These are phyloP conservation scores for Andricus curvator DNA, from an alignment of 2,888 invertebrate genomes.

Conservation along the genomic window DNA sequence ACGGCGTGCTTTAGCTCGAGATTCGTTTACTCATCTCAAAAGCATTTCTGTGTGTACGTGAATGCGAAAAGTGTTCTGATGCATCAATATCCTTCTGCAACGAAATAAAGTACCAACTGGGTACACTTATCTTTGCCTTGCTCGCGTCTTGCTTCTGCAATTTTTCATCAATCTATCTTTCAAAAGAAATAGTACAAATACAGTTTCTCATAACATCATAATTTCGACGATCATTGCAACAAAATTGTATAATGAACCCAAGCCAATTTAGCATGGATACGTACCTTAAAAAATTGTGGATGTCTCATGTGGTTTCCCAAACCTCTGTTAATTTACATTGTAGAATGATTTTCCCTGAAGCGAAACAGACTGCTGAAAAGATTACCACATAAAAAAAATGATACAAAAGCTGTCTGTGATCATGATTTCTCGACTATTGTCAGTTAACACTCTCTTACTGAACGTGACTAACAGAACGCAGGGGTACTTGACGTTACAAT, in stretches of 20 bases:
- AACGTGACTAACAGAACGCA: slow-evolving; percentile 32
- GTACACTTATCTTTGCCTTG: slow-evolving; percentile 5
- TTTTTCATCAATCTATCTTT: background rate
- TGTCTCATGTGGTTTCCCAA: too few species aligned
- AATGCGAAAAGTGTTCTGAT: background rate
- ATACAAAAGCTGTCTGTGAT: background rate
- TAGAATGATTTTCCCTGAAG: too few species aligned
- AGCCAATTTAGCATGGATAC: too few species aligned
- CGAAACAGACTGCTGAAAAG: too few species aligned
- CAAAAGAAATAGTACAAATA: background rate
- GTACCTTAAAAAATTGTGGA: too few species aligned
- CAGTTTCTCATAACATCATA: background rate
- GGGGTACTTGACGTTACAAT: slow-evolving; percentile 46
- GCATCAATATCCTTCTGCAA: slow-evolving; percentile 14
- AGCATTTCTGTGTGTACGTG: slow-evolving; percentile 28
- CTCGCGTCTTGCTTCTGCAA: background rate
- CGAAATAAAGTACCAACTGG: slow-evolving; percentile 1
- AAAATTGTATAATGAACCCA: too few species aligned
- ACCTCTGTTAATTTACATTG: too few species aligned
- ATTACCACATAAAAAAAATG: too few species aligned
- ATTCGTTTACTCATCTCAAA: slow-evolving; percentile 52
- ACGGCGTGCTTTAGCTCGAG: slow-evolving; percentile 42
- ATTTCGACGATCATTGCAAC: background rate
- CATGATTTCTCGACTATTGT: background rate
- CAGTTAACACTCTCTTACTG: slow-evolving; percentile 9